Conservation (phyloP, 2,888 invertebrate genomes). For the Hymenopus coronatus region DNA sequence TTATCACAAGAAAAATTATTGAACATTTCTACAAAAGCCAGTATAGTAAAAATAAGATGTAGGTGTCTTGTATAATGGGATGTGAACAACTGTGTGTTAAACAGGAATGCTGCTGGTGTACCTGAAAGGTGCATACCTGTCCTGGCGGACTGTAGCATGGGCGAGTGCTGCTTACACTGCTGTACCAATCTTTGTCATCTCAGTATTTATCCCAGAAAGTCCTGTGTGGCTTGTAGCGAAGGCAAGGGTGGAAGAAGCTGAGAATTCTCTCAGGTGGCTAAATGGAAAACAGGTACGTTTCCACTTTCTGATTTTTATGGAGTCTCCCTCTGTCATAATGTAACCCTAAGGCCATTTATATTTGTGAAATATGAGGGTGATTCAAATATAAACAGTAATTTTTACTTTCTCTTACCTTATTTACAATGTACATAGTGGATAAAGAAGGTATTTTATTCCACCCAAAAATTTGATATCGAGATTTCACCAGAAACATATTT, state of each 20-base stretch:
- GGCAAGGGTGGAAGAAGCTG: conserved; percentile 54
- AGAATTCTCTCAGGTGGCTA: conserved; percentile 50
- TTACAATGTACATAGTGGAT: too few relatives aligned
- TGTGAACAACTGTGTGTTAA: too few relatives aligned
- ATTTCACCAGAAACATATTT: too few relatives aligned
- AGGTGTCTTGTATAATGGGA: too few relatives aligned
- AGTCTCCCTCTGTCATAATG: background rate
- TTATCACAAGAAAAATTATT: too few relatives aligned
- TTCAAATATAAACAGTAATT: too few relatives aligned
- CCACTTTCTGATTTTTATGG: background rate
- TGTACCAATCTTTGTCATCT: conserved; percentile 50
- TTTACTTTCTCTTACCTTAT: too few relatives aligned
- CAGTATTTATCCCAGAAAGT: conserved; percentile 54
- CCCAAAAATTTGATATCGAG: too few relatives aligned
- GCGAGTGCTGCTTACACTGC: conserved; percentile 53
- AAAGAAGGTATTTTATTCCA: too few relatives aligned
- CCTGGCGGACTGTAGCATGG: conserved; percentile 58
- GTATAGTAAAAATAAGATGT: too few relatives aligned
- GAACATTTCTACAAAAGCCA: too few relatives aligned
- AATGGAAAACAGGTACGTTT: conserved; percentile 33
- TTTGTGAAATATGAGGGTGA: background rate
- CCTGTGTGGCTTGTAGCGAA: conserved; percentile 59
- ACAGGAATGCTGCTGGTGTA: conserved; percentile 58
- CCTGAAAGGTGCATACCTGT: conserved; percentile 53
- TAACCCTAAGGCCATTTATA: too few relatives aligned